Evolutionary conservation across 1,140 invertebrate species (phyloP), one percentile per base, ranked within the genome.

Genomic region (Triops longicaudatus): DNA sequence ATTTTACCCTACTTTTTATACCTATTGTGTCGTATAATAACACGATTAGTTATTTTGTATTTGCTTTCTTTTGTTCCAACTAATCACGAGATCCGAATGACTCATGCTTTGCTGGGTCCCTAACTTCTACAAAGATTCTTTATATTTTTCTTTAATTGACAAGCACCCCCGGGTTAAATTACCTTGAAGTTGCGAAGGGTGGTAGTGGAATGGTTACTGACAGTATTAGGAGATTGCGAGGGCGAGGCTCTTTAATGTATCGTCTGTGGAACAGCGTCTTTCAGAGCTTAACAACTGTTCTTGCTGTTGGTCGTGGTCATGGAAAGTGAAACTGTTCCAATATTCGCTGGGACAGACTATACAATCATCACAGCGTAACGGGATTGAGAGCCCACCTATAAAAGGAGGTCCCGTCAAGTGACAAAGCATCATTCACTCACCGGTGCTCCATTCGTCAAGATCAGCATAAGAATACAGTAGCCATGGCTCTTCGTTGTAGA

Each of bases 271-370:
- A 22, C 14, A 63, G 50, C 50, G 50, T 63, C 22, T 63, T 17
- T 63, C 50, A 6, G 14, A n/a, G 22, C 44, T 14, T 63, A 63
- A 63, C 50, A 10, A 63, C 50, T 17, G 50, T 22, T 63, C 50
- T 37, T 63, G 50, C n/a, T 63, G 10, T 22, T 63, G 50, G 9
- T 17, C 43, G 6, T 44, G 43, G 43, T 63, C 50, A 63, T 22
- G 50, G 50, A 63, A 63, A 63, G 50, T 63, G 50, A 63, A 63
- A 63, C 22, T 63, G 50, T 63, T 63, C 50, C 22, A 63, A 63
- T 63, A 1, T 63, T 63, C 50, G 6, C 14, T 5, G 1, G 17
- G 14, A 63, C 22, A 63, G 50, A 22, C 50, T 63, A 5, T 63
- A 63, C 7, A 63, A 9, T 22, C 50, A 63, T 9, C 50, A 14